These are phyloP conservation scores for Anagyrus pseudococci DNA, from an alignment of 2,888 invertebrate genomes.

Conservation along the genomic window DNA sequence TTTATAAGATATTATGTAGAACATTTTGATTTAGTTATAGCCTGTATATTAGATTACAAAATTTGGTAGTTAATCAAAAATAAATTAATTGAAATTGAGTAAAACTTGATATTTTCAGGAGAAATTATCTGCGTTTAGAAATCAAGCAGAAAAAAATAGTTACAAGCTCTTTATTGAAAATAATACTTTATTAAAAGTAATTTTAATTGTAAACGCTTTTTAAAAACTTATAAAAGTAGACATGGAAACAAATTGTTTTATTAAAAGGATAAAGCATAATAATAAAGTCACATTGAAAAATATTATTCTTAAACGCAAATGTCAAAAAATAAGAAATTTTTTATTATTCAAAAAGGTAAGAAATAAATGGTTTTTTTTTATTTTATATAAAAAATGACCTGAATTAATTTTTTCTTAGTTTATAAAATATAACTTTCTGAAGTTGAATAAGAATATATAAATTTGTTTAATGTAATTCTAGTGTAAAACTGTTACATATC, in stretches of 20 bases:
- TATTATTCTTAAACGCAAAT: conserved; percentile 21
- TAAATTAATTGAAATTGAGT: background rate
- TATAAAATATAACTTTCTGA: background rate
- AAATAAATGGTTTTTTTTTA: background rate
- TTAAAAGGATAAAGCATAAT: conserved; percentile 5
- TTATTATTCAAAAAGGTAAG: conserved; percentile 24
- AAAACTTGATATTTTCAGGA: conserved; percentile 10
- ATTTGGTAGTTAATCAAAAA: too few species aligned
- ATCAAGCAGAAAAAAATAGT: background rate
- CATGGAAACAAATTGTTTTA: conserved; percentile 28
- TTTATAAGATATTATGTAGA: too few species aligned
- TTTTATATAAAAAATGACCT: background rate
- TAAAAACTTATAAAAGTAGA: conserved; percentile 3
- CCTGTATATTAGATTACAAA: too few species aligned
- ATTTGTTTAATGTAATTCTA: background rate
- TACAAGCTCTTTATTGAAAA: too few species aligned
- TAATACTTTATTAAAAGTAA: conserved; percentile 1
- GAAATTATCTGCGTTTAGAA: background rate
- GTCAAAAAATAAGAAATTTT: conserved; percentile 17
- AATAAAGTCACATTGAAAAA: conserved; percentile 13
- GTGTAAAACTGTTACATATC: conserved; percentile 3
- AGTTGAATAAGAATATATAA: background rate
- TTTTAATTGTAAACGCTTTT: background rate
- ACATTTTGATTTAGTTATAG: too few species aligned
- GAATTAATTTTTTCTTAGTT: background rate